Evolutionary conservation across 2,888 invertebrate species (phyloP), one percentile per base, ranked within the genome.

Genomic region (Sphaerophoria rueppellii): DNA sequence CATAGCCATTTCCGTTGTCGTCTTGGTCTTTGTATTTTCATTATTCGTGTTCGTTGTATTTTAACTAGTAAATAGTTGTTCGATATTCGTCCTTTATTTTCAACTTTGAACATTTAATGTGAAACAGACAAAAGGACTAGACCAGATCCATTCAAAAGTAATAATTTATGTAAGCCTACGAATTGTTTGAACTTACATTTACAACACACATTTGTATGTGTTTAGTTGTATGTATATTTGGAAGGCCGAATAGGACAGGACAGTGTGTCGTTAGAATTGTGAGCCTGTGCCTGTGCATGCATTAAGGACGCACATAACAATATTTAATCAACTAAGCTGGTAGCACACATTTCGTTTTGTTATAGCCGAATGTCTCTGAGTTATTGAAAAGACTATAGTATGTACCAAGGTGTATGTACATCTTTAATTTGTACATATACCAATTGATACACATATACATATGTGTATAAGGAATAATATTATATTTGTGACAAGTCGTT

Each of bases 311-410:
- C 48, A 74, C 67, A 60, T 69, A 71, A 43, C 48, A 69, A 79
- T 76, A 76, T 79, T 83, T 72, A 83, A 83, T 83, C 83, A 76
- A 83, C 79, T 67, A 67, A 76, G 52, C 79, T 61, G 61, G 57
- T 70, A 74, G 55, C 54, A 60, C 75, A 76, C 50, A 50, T 67
- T 81, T 57, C 46, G 52, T 46, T 40, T 52, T 46, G 75, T 71
- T 61, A 70, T 63, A 70, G 58, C 54, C 37, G 4, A 79, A 52
- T 67, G 60, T 81, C 52, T 76, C 81, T 80, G 60, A 80, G 60
- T 67, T 73, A 74, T 80, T 61, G 70, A 63, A 57, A 37, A 67
- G 43, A 37, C n/a, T 63, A 77, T 40, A 58, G 52, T 61, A 61
- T 61, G 32, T 55, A 40, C 9, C 40, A 2, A 40, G 6, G 24